phyloP scores from a whole-genome alignment of 2,113 vertebrate genomes.

The Scopus umbretta region DNA sequence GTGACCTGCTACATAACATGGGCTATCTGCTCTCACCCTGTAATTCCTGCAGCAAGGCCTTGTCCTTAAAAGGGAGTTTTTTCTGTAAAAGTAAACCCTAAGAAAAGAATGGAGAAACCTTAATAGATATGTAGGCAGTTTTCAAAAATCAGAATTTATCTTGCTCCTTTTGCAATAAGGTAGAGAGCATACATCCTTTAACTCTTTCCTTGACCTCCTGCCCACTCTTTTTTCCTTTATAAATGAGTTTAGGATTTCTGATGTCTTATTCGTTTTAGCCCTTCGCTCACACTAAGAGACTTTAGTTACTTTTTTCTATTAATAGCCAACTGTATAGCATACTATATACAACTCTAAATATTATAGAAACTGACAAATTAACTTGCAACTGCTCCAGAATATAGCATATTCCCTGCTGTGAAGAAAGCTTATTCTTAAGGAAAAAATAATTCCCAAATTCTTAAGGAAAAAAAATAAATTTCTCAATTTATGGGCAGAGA shows the following conservation, averaged over 20 bases:
- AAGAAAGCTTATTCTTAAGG: neutral
- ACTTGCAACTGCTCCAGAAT: neutral
- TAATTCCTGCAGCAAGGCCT: neutral
- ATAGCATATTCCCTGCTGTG: neutral
- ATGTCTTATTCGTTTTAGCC: neutral
- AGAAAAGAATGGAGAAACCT: neutral
- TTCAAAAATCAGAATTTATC: neutral
- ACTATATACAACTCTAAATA: neutral
- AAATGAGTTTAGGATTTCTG: neutral
- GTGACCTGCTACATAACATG: accelerated
- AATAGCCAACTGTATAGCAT: neutral
- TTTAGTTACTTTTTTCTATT: neutral
- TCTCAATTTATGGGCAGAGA: neutral
- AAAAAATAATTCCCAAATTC: neutral
- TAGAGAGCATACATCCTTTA: neutral
- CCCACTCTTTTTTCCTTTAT: neutral
- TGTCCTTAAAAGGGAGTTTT: neutral
- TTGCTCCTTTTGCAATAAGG: neutral
- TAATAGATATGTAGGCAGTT: neutral
- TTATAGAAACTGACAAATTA: neutral
- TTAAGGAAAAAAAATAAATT: neutral
- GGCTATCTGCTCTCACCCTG: neutral
- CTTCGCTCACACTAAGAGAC: neutral
- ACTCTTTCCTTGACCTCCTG: neutral
- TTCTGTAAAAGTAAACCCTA: neutral